phyloP scores from a whole-genome alignment of 2,797 vertebrate genomes.

The Oophaga sylvatica region DNA sequence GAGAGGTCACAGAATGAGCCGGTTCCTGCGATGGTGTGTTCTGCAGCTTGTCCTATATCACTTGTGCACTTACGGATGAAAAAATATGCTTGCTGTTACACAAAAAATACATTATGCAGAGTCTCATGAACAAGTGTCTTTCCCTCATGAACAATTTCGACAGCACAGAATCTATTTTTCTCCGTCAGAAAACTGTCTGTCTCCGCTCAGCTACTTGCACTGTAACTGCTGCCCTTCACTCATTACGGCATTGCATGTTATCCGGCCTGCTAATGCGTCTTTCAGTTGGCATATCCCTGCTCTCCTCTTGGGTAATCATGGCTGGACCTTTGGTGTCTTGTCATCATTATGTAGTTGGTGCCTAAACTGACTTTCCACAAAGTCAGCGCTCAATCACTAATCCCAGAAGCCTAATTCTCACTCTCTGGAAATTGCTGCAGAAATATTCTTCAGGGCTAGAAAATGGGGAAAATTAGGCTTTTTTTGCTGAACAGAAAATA shows the following conservation, averaged over 20 bases:
- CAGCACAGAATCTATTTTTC: neutral
- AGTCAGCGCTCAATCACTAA: conserved; percentile 57
- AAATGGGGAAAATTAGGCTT: neutral
- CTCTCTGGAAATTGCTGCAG: conserved; percentile 39
- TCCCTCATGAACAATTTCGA: conserved; percentile 32
- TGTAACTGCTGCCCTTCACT: conserved; percentile 10
- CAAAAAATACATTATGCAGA: conserved; percentile 31
- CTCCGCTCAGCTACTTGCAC: conserved; percentile 3
- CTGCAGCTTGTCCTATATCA: neutral
- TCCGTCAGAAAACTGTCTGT: conserved; percentile 9
- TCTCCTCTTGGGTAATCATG: conserved; percentile 64
- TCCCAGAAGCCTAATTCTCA: conserved; percentile 43
- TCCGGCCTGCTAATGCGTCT: conserved; percentile 47
- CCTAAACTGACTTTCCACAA: conserved; percentile 49
- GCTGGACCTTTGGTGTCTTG: conserved; percentile 62
- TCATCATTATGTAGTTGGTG: conserved; percentile 50
- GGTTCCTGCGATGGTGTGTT: neutral
- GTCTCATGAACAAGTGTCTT: conserved; percentile 2
- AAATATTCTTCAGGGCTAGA: conserved; percentile 34
- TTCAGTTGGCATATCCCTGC: conserved; percentile 23
- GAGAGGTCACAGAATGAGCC: neutral
- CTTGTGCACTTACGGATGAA: neutral
- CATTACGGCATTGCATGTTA: conserved; percentile 38
- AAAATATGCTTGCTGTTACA: conserved; percentile 26
- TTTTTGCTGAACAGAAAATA: conserved; percentile 27